Evolutionary conservation across 2,797 vertebrate species (phyloP).

Genomic region (Tokudaia muenninki): DNA sequence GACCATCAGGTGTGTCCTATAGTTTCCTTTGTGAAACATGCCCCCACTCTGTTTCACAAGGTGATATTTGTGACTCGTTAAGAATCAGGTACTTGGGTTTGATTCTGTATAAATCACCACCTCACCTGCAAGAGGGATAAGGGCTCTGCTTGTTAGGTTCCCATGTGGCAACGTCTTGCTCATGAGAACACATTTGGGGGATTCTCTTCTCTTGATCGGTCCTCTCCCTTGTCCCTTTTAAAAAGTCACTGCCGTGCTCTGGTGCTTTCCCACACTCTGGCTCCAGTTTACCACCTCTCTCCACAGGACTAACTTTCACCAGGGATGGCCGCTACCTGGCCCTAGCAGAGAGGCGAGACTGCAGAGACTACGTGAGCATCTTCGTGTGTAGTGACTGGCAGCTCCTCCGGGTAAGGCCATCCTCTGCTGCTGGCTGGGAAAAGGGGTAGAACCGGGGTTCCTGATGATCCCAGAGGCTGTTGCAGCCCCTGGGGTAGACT

Average conservation of each 20-base stretch:
- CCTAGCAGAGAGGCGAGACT: slow-evolving; percentile 96
- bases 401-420: slow-evolving; percentile 93
- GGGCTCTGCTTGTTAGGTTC: accelerated
- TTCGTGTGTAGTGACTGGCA: slow-evolving; percentile 99
- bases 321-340: slow-evolving; percentile 96
- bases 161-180: accelerated
- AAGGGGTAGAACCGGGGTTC: accelerated
- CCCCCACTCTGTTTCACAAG: accelerated
- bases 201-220: neutral
- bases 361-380: slow-evolving; percentile 96
- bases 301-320: slow-evolving; percentile 94
- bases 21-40: neutral
- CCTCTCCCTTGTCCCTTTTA: neutral
- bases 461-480: neutral
- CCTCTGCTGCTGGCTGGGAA: neutral
- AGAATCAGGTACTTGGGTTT: neutral
- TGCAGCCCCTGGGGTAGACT: neutral
- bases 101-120: neutral
- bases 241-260: accelerated
- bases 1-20: neutral
- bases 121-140: no score
- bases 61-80: accelerated
- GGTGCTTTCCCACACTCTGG: neutral
- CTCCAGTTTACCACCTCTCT: accelerated
- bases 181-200: no score